A percentile compares a stretch with the other conserved stretches of the same genome.
Evolutionary conservation across 1,140 invertebrate genomes (phyloP).

Genomic region (Habropoda laboriosa): DNA sequence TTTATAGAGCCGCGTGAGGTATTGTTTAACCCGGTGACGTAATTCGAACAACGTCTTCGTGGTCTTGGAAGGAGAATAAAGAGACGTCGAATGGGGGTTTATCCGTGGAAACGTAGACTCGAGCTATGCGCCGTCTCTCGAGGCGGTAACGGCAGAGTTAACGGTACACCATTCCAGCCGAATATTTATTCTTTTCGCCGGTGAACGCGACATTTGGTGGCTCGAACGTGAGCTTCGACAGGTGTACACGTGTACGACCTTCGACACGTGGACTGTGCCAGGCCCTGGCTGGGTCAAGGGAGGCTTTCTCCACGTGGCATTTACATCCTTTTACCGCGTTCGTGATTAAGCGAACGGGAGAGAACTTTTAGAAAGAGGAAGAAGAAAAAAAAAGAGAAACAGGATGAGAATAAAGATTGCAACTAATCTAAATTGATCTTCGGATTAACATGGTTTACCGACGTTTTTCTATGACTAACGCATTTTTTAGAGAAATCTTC

Average conservation of each 20-base stretch:
- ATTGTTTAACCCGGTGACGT: conserved; percentile 25
- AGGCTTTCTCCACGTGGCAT: background rate
- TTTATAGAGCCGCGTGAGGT: too few species aligned
- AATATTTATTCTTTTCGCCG: conserved; percentile 80
- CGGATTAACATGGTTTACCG: background rate
- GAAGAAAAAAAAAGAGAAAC: too few species aligned
- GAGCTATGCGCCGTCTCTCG: conserved; percentile 70
- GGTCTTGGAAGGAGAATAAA: conserved; percentile 46
- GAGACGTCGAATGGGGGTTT: conserved; percentile 61
- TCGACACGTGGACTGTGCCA: background rate
- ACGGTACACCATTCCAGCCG: conserved; percentile 78
- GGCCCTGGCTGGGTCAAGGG: too few species aligned
- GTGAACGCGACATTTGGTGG: conserved; percentile 52
- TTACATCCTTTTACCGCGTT: too few species aligned
- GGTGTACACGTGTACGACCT: background rate
- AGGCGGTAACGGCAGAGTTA: conserved; percentile 81
- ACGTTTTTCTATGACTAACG: background rate
- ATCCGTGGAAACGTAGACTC: conserved; percentile 54
- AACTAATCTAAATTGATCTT: too few species aligned
- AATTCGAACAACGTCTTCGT: conserved; percentile 24
- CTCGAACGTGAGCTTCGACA: conserved; percentile 21
- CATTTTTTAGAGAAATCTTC: background rate
- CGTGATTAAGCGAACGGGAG: too few species aligned
- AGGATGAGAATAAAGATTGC: too few species aligned
- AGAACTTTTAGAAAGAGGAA: too few species aligned